Base-by-base conservation (phyloP, 1,140 invertebrate species). In the Neodiprion lecontei region DNA sequence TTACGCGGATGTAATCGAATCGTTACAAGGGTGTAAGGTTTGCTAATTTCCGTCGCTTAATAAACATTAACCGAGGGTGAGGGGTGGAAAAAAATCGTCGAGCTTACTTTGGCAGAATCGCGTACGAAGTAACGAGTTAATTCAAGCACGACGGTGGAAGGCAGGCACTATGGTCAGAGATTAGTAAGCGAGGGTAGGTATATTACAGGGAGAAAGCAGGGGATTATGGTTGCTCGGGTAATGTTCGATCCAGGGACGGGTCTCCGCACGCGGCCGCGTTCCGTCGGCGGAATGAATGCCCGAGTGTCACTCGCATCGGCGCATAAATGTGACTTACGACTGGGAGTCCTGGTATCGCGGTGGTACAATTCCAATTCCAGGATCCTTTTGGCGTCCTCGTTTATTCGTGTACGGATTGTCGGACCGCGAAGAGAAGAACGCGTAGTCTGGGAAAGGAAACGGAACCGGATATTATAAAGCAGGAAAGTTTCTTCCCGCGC, bases 321-420 rank as follows among this genome's bases (percentile, higher is more conserved):
- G 78, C 81, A 83, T 82, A 83, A 83, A 84, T 83, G 81, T 84
- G 82, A 84, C 79, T 82, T 84, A 83, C 80, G 78, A 79, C 78
- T 79, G 77, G 74, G 80, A 77, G 79, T 77, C 77, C 50, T 40
- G 68, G 67, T 68, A 65, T 40, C 5, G 53, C 67, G 69, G 47
- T 50, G 21, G 69, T 69, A 61, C 40, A 69, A 73, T 69, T 72
- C 67, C 50, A 66, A 71, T 72, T 17, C 66, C 23, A 73, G 73
- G 48, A 74, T 47, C 68, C 17, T 17, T 40, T 0, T 61, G 53
- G 53, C 53, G 53, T 61, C 53, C 53, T 61, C 53, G 11, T 17
- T 40, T 0, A 40, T 40, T 40, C 28, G 1, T 40, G 1, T 40
- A 40, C 5, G 53, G 4, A 61, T 61, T 61, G 53, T 61, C 9